Percentiles rank a stretch among this genome's conserved stretches.
These are phyloP conservation scores for Cathartes aura DNA, from an alignment of 2,113 vertebrate genomes.

Conservation along the genomic window DNA sequence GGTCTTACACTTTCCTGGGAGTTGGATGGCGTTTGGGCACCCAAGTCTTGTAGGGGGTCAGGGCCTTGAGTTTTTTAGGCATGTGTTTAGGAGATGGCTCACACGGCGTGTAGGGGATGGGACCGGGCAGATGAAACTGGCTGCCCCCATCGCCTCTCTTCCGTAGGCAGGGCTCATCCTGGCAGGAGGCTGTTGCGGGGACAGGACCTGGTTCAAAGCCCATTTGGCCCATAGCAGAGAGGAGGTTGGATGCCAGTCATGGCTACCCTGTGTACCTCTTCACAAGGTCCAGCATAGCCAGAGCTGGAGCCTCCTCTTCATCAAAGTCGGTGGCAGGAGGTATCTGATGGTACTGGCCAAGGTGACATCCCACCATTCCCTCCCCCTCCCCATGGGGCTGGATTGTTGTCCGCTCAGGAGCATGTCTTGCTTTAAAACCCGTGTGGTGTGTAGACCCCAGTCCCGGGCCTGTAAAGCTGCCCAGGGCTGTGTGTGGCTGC, in stretches of 20 bases:
- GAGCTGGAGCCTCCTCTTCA: neutral
- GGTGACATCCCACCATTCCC: neutral
- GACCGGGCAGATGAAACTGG: fast-evolving
- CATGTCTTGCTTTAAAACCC: neutral
- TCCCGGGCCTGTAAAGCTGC: fast-evolving
- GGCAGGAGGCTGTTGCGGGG: neutral
- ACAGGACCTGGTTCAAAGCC: neutral
- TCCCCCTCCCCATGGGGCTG: neutral
- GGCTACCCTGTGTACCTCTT: neutral
- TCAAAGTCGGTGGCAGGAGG: neutral
- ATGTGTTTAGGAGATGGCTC: neutral
- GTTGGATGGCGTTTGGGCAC: neutral
- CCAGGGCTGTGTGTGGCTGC: neutral
- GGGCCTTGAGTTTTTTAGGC: neutral
- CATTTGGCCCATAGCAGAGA: neutral
- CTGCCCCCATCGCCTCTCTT: neutral
- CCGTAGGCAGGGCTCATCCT: neutral
- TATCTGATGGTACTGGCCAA: neutral
- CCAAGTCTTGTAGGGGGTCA: fast-evolving
- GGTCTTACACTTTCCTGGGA: neutral
- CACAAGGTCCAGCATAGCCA: neutral
- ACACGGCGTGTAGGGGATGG: fast-evolving
- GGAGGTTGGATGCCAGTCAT: neutral
- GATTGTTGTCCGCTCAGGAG: neutral
- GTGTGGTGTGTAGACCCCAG: neutral